phyloP scores from a whole-genome alignment of 2,797 vertebrate species.

The Ibycter americanus region DNA sequence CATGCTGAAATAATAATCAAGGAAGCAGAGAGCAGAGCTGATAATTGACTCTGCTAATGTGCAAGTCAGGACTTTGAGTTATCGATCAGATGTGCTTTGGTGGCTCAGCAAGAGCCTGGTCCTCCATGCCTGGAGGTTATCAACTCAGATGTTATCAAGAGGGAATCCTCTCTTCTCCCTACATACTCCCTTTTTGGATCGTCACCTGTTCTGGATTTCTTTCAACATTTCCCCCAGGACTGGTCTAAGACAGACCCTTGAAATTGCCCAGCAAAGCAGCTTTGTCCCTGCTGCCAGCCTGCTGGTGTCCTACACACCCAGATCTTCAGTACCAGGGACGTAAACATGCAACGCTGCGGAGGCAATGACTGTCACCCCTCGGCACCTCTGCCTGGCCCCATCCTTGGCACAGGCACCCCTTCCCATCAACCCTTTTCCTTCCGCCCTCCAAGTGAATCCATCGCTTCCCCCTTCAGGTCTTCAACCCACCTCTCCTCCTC shows the following conservation, averaged over 20 bases:
- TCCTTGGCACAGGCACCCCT: not conserved
- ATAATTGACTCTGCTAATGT: conserved; percentile 71
- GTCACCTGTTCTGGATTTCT: not conserved
- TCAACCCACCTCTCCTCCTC: not conserved
- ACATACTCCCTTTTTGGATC: not conserved
- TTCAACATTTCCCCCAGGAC: not conserved
- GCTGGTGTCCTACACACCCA: not conserved
- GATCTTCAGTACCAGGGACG: not conserved
- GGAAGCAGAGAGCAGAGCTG: conserved; percentile 63
- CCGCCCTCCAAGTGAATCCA: not conserved
- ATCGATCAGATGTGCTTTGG: conserved; percentile 62
- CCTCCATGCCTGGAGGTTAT: conserved; percentile 8
- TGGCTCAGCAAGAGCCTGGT: not conserved
- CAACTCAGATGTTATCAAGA: not conserved
- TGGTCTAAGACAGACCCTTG: not conserved
- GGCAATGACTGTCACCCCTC: not conserved
- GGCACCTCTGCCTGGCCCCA: not conserved
- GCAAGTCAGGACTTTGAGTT: conserved; percentile 51
- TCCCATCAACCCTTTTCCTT: not conserved
- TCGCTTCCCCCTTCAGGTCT: not conserved
- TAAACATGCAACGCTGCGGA: not conserved
- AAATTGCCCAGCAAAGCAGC: not conserved
- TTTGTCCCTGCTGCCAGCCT: not conserved
- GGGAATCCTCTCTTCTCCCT: not conserved
- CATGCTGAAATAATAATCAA: conserved; percentile 73